phyloP scores from a whole-genome alignment of 2,797 vertebrate genomes.

The Lacerta viridis region DNA sequence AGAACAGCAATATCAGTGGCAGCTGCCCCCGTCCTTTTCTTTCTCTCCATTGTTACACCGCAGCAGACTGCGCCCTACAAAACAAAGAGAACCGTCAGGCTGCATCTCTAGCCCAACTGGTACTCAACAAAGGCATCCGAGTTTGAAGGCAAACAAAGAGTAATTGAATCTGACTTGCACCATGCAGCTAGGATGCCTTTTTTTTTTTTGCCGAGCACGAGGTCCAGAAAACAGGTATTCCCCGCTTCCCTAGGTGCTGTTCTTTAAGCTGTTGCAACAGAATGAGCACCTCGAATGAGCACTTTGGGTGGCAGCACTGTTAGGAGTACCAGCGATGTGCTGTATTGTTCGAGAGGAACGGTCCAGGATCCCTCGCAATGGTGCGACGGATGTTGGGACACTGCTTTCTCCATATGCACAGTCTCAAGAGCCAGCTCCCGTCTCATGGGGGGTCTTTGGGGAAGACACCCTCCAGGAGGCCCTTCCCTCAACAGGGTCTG shows the following conservation, averaged over 20 bases:
- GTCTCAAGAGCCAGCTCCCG: no score
- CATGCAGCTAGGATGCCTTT: slow-evolving; percentile 17
- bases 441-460: no score
- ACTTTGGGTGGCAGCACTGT: neutral
- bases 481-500: no score
- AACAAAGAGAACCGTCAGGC: neutral
- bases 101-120: neutral
- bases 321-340: no score
- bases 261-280: no score
- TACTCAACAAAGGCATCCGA: neutral
- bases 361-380: neutral
- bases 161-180: neutral
- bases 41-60: slow-evolving; percentile 61
- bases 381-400: neutral
- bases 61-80: slow-evolving; percentile 18
- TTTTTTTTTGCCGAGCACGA: slow-evolving; percentile 35
- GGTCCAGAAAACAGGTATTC: neutral
- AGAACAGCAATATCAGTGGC: slow-evolving; percentile 54
- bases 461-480: no score
- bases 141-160: neutral
- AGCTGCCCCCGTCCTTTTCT: slow-evolving; percentile 58
- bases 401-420: neutral
- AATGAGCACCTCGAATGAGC: neutral
- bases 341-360: no score
- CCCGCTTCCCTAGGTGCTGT: neutral